These are phyloP conservation scores for Apocheima hispidaria DNA, from an alignment of 2,888 invertebrate genomes.

Conservation along the genomic window DNA sequence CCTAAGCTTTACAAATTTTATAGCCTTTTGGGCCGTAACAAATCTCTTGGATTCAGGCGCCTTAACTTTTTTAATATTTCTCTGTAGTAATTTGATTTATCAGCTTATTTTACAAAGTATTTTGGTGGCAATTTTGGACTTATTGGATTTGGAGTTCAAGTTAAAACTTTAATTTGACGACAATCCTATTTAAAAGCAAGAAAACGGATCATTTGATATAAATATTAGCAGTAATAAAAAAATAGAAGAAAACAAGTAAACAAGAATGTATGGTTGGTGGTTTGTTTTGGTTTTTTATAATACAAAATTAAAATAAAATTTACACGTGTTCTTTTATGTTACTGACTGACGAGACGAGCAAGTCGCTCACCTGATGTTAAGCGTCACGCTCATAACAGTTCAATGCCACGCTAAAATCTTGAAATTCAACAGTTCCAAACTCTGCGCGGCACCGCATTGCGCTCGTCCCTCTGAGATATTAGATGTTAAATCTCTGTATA, in stretches of 20 bases:
- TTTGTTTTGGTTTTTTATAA: no score
- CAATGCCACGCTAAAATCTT: no score
- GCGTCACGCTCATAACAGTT: no score
- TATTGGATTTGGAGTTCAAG: slow-evolving; percentile 15
- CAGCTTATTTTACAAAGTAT: slow-evolving; percentile 17
- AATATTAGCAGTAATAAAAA: background rate
- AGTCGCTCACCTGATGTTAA: no score
- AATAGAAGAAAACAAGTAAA: background rate
- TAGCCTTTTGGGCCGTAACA: slow-evolving; percentile 30
- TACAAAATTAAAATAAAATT: no score
- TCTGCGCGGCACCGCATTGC: no score
- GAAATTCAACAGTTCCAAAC: no score
- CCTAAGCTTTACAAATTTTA: slow-evolving; percentile 34
- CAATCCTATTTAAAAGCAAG: slow-evolving; percentile 3
- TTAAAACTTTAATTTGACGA: slow-evolving; percentile 3
- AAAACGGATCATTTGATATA: background rate
- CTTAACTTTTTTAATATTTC: slow-evolving; percentile 35
- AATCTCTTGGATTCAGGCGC: slow-evolving; percentile 23
- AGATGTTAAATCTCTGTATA: no score
- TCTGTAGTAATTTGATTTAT: slow-evolving; percentile 23
- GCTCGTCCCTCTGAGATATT: no score
- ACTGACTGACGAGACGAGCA: no score
- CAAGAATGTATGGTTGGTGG: background rate
- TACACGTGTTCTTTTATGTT: no score
- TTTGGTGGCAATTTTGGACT: slow-evolving; percentile 16